Evolutionary conservation across 2,797 vertebrate species (phyloP).

Genomic region (Etheostoma nigrum): DNA sequence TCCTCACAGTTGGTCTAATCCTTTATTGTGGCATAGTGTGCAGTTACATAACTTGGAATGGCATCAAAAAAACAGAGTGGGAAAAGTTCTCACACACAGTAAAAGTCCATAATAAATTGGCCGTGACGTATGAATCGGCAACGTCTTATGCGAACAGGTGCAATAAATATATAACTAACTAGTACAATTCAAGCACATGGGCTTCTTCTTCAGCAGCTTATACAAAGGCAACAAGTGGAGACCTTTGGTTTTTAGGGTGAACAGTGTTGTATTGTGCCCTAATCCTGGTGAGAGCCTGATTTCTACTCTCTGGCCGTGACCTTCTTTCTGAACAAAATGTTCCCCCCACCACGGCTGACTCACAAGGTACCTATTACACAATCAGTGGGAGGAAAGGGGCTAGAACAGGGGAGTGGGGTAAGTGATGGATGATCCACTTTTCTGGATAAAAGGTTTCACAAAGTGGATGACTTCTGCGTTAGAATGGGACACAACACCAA

Average conservation of each 20-base stretch:
- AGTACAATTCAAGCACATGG: conserved; percentile 39
- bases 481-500: conserved; percentile 69
- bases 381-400: conserved; percentile 62
- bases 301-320: conserved; percentile 71
- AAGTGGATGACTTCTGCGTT: conserved; percentile 73
- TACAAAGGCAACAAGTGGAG: conserved; percentile 23
- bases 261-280: conserved; percentile 75
- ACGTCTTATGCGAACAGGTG: conserved; percentile 50
- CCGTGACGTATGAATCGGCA: conserved; percentile 31
- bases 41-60: conserved; percentile 78
- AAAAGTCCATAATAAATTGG: conserved; percentile 40
- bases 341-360: conserved; percentile 72
- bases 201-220: conserved; percentile 56
- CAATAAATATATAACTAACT: conserved; percentile 8
- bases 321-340: conserved; percentile 77
- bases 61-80: conserved; percentile 66
- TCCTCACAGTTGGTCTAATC: conserved; percentile 73
- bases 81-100: conserved; percentile 70
- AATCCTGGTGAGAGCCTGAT: conserved; percentile 62
- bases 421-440: conserved; percentile 72
- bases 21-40: conserved; percentile 78
- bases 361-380: conserved; percentile 83
- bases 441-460: conserved; percentile 73
- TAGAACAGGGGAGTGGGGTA: conserved; percentile 43
- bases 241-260: conserved; percentile 58